A percentile compares a stretch with the other conserved stretches of the same genome.
Conservation (phyloP, 2,888 invertebrate genomes). For the Heliconius charithonia region DNA sequence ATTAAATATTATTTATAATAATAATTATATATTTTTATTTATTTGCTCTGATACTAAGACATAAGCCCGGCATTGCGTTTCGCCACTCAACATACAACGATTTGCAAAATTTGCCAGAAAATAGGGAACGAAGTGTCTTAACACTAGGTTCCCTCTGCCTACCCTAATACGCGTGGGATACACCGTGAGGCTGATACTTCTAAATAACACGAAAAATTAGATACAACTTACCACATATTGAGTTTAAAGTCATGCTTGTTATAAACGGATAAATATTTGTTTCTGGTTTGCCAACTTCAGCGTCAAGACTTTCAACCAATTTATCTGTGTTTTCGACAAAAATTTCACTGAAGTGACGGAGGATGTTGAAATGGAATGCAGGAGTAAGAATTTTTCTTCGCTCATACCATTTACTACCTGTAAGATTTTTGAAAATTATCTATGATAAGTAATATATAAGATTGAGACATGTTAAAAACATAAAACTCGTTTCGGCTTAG, state of each 20-base stretch:
- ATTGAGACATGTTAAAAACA: too few relatives aligned
- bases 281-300: conserved; percentile 38
- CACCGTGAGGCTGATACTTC: background rate
- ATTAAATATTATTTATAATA: too few relatives aligned
- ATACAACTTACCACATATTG: conserved; percentile 86
- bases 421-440: conserved; percentile 22
- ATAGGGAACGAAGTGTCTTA: too few relatives aligned
- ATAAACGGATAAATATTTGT: conserved; percentile 81
- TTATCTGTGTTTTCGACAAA: conserved; percentile 70
- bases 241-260: conserved; percentile 84
- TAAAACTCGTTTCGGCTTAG: too few relatives aligned
- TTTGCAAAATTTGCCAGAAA: too few relatives aligned
- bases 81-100: too few relatives aligned
- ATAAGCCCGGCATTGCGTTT: too few relatives aligned
- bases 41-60: too few relatives aligned
- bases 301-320: conserved; percentile 46
- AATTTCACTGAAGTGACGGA: conserved; percentile 68
- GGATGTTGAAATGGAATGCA: conserved; percentile 86
- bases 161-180: too few relatives aligned
- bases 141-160: too few relatives aligned
- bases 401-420: conserved; percentile 83
- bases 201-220: conserved; percentile 50
- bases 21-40: too few relatives aligned
- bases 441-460: too few relatives aligned
- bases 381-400: conserved; percentile 86